phyloP scores from a whole-genome alignment of 2,113 vertebrate genomes.

The Capra hircus region DNA sequence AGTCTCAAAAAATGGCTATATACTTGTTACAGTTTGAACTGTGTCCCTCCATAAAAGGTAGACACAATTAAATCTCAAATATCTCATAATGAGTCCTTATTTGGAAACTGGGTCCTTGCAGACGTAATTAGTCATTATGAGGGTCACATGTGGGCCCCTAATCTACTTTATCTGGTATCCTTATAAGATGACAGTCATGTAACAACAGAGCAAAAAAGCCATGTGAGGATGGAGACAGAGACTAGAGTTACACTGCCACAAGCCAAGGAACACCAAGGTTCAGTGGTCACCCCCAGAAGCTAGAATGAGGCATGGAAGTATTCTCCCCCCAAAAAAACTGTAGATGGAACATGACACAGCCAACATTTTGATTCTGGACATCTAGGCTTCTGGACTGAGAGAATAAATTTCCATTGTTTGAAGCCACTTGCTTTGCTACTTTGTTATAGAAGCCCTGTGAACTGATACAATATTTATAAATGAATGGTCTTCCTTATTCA shows the following conservation, averaged over 20 bases:
- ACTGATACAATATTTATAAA: not conserved
- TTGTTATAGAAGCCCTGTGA: not conserved
- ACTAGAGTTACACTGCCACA: not conserved
- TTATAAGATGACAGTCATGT: not conserved
- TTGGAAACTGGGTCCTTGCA: not conserved
- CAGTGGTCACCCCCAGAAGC: not conserved
- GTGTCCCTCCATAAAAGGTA: not conserved
- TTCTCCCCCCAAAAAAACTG: not conserved
- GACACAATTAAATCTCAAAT: not conserved
- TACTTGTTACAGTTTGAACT: not conserved
- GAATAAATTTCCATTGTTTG: not conserved
- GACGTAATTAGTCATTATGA: not conserved
- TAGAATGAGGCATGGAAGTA: not conserved
- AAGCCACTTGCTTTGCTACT: not conserved
- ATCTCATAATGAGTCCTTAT: not conserved
- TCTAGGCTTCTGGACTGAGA: not conserved
- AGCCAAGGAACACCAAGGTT: not conserved
- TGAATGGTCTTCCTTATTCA: not conserved
- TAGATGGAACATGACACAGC: not conserved
- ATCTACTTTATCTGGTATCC: not conserved
- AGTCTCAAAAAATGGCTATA: slow-evolving; percentile 3
- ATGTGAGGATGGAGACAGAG: not conserved
- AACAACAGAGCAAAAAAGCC: not conserved
- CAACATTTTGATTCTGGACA: not conserved
- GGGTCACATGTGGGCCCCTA: not conserved